These are phyloP conservation scores for Odontomyia ornata DNA, from an alignment of 2,888 invertebrate genomes.

Conservation along the genomic window DNA sequence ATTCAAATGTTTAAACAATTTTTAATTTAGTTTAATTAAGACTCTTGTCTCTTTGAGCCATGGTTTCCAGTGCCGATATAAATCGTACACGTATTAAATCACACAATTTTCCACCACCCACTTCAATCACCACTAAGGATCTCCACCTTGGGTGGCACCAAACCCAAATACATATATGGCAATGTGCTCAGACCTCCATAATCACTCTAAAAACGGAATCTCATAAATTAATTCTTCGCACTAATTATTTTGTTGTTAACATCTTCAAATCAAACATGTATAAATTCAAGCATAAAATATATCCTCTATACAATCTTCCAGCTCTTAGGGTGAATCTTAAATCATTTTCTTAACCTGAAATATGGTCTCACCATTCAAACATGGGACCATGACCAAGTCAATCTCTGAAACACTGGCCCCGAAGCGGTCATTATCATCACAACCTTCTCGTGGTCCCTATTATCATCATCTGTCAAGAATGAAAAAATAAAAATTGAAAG, in stretches of 20 bases:
- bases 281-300: background rate
- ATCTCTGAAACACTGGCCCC: background rate
- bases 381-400: background rate
- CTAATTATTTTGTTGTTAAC: slow-evolving; percentile 27
- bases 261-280: background rate
- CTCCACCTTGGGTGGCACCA: background rate
- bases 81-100: too few relatives aligned
- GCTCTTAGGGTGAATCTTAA: background rate
- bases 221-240: slow-evolving; percentile 25
- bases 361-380: background rate
- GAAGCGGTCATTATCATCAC: background rate
- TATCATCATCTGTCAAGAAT: slow-evolving; percentile 20
- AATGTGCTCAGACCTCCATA: too few relatives aligned
- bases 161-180: background rate
- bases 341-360: background rate
- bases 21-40: too few relatives aligned
- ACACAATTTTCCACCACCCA: too few relatives aligned
- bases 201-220: background rate
- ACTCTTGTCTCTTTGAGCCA: too few relatives aligned
- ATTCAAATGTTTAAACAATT: too few relatives aligned
- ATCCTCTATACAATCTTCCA: background rate
- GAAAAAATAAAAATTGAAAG: background rate
- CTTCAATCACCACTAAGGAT: background rate
- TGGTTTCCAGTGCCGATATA: too few relatives aligned
- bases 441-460: background rate